Base-by-base conservation (phyloP, 37 sponge, comb jelly and placozoan genomes). In the Dysidea cf. avara region DNA sequence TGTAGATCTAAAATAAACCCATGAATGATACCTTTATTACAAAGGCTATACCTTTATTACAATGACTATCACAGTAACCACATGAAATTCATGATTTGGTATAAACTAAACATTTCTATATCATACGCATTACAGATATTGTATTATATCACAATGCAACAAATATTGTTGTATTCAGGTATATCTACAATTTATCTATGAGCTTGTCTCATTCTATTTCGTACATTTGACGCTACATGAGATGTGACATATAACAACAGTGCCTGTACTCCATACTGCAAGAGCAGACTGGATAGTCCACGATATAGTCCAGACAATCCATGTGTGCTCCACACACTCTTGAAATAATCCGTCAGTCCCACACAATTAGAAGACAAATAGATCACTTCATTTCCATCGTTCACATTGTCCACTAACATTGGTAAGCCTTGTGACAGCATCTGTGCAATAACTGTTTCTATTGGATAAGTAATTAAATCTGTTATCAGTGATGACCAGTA, bases 341-440 rank as follows among this genome's bases (percentile, higher is more conserved):
- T 53, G 20, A 72, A 38, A 64, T 76, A 75, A 61, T 84, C 91
- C 20, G 59, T 28, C 26, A 80, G 60, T 1, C 91, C 86, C 24
- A 59, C 40, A 61, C 81, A 81, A 64, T 49, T 83, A 0, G 80
- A 68, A 2, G 73, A 76, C 2, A 86, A 69, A 34, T 69, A 83
- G 1, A 53, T 56, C 6, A 73, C 56, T 13, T 72, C 76, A 4
- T 40, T 18, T 28, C 88, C 87, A 0, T 56, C 80, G 29, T 90
- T 77, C 13, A 89, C 70, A 43, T 90, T 87, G 38, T 95, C 88
- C 54, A 87, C 80, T 31, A 86, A 55, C 24, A 84, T 77, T 38
- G 96, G 96, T 53, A 87, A 77, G 0, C 88, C 88, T 60, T 83
- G 91, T 28, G 81, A 62, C 70, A 82, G 72, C n/a, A 86, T 46